Base-by-base conservation (phyloP, 2,797 vertebrate species). In the Rhinichthys osculus region DNA sequence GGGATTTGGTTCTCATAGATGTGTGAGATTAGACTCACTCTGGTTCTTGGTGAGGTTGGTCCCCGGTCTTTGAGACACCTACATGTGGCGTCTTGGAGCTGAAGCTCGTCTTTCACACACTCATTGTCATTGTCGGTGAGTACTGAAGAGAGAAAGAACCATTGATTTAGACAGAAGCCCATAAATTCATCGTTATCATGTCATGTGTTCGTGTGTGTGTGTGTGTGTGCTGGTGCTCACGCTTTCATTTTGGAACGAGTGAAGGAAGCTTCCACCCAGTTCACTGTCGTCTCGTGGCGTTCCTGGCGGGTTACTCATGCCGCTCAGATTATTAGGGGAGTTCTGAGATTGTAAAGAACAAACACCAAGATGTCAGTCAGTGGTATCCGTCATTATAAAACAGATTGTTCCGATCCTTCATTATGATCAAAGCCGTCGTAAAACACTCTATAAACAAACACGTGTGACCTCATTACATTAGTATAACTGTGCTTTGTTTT, bases 101-200 rank as follows among this genome's bases (percentile, higher is more conserved):
- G 54, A 17, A 30, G 64, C 35, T 76, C 19, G 7, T 52, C 1
- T 89, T 92, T 99, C 97, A 99, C 97, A 99, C 98, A 79, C 98
- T 99, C 98, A 99, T 99, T 94, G 98, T 99, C 98, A 99, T 99
- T 95, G 98, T 99, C 89, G 98, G 97, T 92, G 98, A 99, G 94
- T 99, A 99, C 98, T 99, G 91, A 2, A 91, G 88, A 90, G 52
- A 76, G 9, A 66, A 21, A 69, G 6, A 80, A 93, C 85, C 90
- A 87, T 35, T 88, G 87, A 44, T 57, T 62, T 69, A 17, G 7
- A 67, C 30, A 76, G 23, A 42, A 13, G 9, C 3, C 5, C 4
- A 5, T 42, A 42, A 30, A 62, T 62, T n/a, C 14, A 42, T 47
- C 0, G 7, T n/a, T 27, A 11, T 16, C 5, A 66, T 47, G 35